Base-by-base conservation (phyloP, 2,888 invertebrate genomes). In the Aphidoletes aphidimyza region DNA sequence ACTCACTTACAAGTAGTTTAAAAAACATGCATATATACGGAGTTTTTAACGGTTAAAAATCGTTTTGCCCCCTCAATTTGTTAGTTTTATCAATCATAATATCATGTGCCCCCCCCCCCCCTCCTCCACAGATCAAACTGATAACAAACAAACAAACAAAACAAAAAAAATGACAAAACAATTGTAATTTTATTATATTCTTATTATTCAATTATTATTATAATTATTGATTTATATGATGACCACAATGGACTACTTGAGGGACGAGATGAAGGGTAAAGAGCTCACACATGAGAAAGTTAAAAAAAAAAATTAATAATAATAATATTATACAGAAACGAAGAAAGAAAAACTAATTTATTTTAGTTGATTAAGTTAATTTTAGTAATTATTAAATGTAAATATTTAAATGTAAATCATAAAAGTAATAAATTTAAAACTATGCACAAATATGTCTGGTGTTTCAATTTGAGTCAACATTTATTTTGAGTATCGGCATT, bases 381-480 rank as follows among this genome's bases (percentile, higher is more conserved):
- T 11, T 69, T 69, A 69, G 69, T 69, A 69, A 69, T 69, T 69
- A 69, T 69, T 69, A 69, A 69, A 69, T 69, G 69, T 69, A 69
- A 69, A 69, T 69, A 69, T 69, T 69, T 34, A 30, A 69, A 69
- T 30, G 69, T 69, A 69, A 69, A 69, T 69, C 69, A 69, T 69
- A 69, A 14, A 69, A 69, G 30, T 69, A 69, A 69, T 69, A 69
- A 69, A 69, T 69, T 69, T 14, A 69, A 69, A 69, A 69, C 30
- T 30, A 69, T 69, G 69, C 69, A 69, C 69, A 69, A 69, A 11
- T 69, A 30, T 54, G 8, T 14, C n/a, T 69, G 9, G 14, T 69
- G 69, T 69, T 54, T 54, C 17, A n/a, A n/a, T 54, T 54, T 54
- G 22, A n/a, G 17, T 45, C 17, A 45, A 11, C 17, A 45, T 45